Percentiles rank a stretch among this genome's conserved stretches.
Conservation (phyloP, 2,113 vertebrate species). For the Mirounga angustirostris region DNA sequence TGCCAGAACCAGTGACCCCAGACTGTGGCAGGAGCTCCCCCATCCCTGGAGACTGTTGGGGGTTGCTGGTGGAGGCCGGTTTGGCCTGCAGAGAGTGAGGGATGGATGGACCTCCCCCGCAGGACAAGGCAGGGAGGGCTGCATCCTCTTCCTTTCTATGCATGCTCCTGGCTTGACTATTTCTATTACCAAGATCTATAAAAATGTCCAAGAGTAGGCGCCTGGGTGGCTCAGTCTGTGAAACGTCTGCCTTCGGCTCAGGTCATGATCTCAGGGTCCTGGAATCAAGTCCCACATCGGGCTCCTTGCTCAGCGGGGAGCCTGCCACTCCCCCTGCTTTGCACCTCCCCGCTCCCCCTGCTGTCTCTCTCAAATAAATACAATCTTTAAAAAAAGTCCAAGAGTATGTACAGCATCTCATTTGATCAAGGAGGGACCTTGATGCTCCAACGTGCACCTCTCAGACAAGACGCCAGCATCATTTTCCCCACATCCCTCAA, state of each 20-base stretch:
- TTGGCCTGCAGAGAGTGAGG: neutral
- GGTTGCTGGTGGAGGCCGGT: neutral
- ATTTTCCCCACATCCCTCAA: too few relatives aligned
- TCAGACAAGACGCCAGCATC: neutral
- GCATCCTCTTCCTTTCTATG: neutral
- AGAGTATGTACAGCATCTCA: neutral
- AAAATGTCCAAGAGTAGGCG: neutral
- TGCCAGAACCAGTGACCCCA: neutral
- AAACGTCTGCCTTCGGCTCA: neutral
- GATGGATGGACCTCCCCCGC: neutral
- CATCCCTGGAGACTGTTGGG: neutral
- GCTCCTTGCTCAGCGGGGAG: neutral
- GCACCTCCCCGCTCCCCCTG: neutral
- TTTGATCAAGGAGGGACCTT: neutral
- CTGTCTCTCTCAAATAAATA: neutral
- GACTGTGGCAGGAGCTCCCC: neutral
- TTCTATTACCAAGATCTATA: neutral
- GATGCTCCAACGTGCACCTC: neutral
- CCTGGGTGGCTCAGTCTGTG: neutral
- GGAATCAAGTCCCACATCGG: neutral
- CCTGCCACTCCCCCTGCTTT: neutral
- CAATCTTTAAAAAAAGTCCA: neutral
- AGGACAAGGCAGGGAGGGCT: neutral
- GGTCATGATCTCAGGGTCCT: neutral
- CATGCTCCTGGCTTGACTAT: neutral